Evolutionary conservation across 2,888 invertebrate species (phyloP), one percentile per base, ranked within the genome.

Genomic region (Coecobrya sp.): DNA sequence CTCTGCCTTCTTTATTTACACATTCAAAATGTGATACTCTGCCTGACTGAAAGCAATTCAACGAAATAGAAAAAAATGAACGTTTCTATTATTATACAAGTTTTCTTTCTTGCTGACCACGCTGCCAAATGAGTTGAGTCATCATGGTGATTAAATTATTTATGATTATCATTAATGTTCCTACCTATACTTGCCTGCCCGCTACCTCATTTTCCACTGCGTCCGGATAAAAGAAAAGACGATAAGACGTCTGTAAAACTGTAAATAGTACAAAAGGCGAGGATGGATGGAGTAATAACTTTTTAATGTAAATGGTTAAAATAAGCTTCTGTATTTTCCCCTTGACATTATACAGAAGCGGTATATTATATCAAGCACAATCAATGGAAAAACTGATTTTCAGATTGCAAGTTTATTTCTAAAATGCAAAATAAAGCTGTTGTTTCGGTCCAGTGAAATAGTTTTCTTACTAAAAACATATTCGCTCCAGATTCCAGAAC

Each of bases 101-200:
- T 45, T 27, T 11, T 70, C 55, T 13, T 62, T 79, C 25, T 84
- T 84, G 59, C 84, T 84, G 89, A 84, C 84, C 84, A 68, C 42
- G 73, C 62, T 45, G 65, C 22, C 59, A 91, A 91, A 81, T 86
- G 79, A 91, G 91, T 86, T 85, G 91, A 91, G 91, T 91, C 91
- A 91, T 91, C 86, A 85, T 86, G 36, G 76, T 91, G 91, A 91
- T 91, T 91, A 91, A 91, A 91, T 91, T 86, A 81, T 81, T 86
- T 16, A 36, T 42, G 3, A 27, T 36, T 76, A 59, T 59, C 76
- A 87, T 76, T 59, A 87, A 70, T 10, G 13, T 42, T 11, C 36
- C 36, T 36, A 36, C 7, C n/a, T n/a, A 4, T 36, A 7, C 36
- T 36, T 36, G 36, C 36, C n/a, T n/a, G 36, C 36, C 81, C 13